Evolutionary conservation across 2,888 invertebrate genomes (phyloP).

Genomic region (Sesia bembeciformis): DNA sequence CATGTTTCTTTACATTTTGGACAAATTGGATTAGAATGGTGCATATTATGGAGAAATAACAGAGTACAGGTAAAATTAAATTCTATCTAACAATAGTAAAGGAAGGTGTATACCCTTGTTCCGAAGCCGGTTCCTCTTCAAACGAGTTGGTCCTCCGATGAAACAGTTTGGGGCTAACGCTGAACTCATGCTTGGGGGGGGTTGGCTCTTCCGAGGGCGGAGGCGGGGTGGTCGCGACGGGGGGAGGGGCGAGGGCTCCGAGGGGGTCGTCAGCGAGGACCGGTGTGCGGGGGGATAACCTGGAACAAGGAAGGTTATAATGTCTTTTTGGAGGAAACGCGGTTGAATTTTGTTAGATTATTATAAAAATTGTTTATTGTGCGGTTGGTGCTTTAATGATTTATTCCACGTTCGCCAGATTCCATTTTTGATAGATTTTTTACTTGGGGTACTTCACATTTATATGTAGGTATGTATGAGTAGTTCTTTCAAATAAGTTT

Average conservation of each 20-base stretch:
- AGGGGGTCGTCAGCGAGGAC: constrained; percentile 94
- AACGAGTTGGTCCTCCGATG: constrained; percentile 65
- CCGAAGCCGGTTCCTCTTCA: constrained; percentile 70
- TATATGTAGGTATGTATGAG: too few species aligned
- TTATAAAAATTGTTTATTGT: too few species aligned
- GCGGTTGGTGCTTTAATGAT: too few species aligned
- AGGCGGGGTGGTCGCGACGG: constrained; percentile 14
- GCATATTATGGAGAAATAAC: not conserved
- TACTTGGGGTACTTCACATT: too few species aligned
- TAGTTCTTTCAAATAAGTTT: too few species aligned
- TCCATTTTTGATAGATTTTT: too few species aligned
- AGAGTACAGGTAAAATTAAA: not conserved
- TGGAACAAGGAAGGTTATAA: constrained; percentile 20
- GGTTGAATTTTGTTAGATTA: too few species aligned
- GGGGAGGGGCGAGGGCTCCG: constrained; percentile 79
- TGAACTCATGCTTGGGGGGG: constrained; percentile 60
- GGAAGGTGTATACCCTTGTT: constrained; percentile 57
- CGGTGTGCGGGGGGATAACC: constrained; percentile 84
- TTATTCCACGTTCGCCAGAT: too few species aligned
- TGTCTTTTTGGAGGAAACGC: too few species aligned
- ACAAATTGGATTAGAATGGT: not conserved
- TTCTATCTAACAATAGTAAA: constrained; percentile 12
- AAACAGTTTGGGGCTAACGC: constrained; percentile 82
- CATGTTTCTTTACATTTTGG: too few species aligned
- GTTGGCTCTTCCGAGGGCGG: constrained; percentile 23